A percentile compares a stretch with the other conserved stretches of the same genome.
phyloP scores from a whole-genome alignment of 2,113 vertebrate species.

The Peromyscus maniculatus region DNA sequence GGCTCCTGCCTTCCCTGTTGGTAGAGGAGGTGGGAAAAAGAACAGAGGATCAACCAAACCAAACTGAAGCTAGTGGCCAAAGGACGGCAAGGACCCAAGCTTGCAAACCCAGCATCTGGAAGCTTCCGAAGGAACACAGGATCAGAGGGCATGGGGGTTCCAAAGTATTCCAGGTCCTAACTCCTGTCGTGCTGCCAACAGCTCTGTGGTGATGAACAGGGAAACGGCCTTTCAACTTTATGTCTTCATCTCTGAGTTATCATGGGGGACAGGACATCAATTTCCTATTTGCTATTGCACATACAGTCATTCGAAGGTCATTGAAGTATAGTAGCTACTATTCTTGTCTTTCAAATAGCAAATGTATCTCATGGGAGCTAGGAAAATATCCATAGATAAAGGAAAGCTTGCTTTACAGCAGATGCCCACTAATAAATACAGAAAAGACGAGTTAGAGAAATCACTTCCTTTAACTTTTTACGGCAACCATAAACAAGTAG shows the following conservation, averaged over 20 bases:
- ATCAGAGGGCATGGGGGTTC: not conserved
- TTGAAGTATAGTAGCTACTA: not conserved
- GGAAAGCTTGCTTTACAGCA: not conserved
- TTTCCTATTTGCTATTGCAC: not conserved
- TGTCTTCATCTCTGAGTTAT: not conserved
- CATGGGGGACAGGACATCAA: no score
- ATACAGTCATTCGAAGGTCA: not conserved
- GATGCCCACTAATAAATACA: not conserved
- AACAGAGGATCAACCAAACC: not conserved
- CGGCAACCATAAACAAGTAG: not conserved
- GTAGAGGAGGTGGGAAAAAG: not conserved
- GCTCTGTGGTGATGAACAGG: not conserved
- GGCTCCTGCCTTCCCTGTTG: not conserved
- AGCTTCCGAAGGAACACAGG: not conserved
- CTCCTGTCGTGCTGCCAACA: not conserved
- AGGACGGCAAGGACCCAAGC: not conserved
- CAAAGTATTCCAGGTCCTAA: not conserved
- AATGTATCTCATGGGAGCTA: not conserved
- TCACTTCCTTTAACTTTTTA: not conserved
- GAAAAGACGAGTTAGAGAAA: not conserved
- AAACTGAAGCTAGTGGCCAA: not conserved
- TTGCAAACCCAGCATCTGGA: not conserved
- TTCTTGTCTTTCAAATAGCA: not conserved
- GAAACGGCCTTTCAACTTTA: not conserved
- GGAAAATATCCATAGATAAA: not conserved